Evolutionary conservation across 2,113 vertebrate species (phyloP).

Genomic region (Pavo muticus): DNA sequence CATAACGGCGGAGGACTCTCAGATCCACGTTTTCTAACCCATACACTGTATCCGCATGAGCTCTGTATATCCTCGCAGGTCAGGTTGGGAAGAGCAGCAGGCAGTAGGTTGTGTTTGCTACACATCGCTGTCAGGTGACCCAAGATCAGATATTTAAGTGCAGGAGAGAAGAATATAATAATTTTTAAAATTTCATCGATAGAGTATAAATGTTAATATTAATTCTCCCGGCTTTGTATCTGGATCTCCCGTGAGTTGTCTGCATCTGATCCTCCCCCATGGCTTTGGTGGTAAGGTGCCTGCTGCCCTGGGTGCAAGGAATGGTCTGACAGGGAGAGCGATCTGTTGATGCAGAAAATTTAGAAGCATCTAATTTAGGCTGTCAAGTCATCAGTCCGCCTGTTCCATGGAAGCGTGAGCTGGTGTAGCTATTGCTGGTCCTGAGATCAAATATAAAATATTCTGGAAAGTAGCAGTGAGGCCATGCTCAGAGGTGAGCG

Average conservation of each 20-base stretch:
- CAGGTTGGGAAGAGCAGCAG: not conserved
- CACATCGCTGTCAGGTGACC: not conserved
- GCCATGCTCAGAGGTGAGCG: not conserved
- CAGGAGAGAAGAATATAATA: not conserved
- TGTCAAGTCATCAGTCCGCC: not conserved
- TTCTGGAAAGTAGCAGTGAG: not conserved
- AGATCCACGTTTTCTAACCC: not conserved
- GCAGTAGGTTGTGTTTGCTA: not conserved
- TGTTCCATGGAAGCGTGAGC: constrained; percentile 19
- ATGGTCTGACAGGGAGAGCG: not conserved
- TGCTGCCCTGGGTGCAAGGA: not conserved
- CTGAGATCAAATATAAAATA: not conserved
- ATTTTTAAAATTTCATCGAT: not conserved
- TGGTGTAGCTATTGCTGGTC: not conserved
- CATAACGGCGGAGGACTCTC: not conserved
- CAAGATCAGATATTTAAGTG: not conserved
- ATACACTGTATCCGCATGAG: not conserved
- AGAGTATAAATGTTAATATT: not conserved
- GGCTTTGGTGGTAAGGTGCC: not conserved
- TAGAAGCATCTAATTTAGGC: not conserved
- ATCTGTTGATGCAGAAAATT: not conserved
- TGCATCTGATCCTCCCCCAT: not conserved
- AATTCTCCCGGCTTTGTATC: not conserved
- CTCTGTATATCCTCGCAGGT: not conserved
- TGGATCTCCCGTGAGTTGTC: not conserved